Percentiles rank a stretch among this genome's conserved stretches.
phyloP scores from a whole-genome alignment of 1,140 invertebrate genomes.

The Anadara kagoshimensis region DNA sequence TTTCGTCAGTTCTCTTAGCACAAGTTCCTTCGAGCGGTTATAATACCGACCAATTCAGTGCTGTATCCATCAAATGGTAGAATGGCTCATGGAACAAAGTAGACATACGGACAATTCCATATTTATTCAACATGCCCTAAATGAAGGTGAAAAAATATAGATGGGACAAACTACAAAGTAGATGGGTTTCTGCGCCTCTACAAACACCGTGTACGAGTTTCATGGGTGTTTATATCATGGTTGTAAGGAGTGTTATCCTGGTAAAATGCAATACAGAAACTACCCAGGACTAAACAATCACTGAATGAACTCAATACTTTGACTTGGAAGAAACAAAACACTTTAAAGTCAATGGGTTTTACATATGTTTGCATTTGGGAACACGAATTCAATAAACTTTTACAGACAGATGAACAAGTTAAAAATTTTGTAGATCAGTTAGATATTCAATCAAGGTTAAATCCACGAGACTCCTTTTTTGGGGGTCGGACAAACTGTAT shows the following conservation, averaged over 20 bases:
- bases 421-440: neutral
- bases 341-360: conserved; percentile 9
- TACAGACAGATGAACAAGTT: neutral
- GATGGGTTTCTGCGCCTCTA: conserved; percentile 36
- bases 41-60: conserved; percentile 13
- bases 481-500: conserved; percentile 7
- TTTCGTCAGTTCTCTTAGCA: conserved; percentile 22
- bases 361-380: conserved; percentile 15
- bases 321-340: conserved; percentile 13
- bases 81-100: conserved; percentile 24
- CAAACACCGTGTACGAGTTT: conserved; percentile 44
- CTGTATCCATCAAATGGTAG: conserved; percentile 28
- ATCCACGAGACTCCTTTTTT: conserved; percentile 9
- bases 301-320: conserved; percentile 11
- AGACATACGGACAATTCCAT: neutral
- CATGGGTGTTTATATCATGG: conserved; percentile 52
- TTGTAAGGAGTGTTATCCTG: conserved; percentile 37
- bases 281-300: conserved; percentile 7
- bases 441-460: conserved; percentile 1
- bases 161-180: conserved; percentile 17
- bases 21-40: conserved; percentile 30
- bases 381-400: conserved; percentile 8
- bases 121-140: conserved; percentile 36
- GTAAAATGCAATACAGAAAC: neutral
- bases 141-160: conserved; percentile 27